Evolutionary conservation across 2,888 invertebrate genomes (phyloP).

Genomic region (Unio pictorum): DNA sequence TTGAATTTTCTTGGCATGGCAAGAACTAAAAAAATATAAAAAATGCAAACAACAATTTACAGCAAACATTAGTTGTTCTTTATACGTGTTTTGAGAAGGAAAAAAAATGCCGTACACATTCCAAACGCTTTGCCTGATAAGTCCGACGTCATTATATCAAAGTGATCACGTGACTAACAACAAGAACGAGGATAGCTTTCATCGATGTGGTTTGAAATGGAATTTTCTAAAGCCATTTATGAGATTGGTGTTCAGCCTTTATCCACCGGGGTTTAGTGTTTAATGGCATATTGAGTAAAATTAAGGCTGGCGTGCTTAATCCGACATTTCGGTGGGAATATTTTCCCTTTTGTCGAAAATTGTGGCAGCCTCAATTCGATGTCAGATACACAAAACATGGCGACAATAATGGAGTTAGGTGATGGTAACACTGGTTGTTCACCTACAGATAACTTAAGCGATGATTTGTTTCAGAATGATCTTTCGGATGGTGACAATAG

Average conservation of each 20-base stretch:
- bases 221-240: background rate
- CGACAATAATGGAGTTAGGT: conserved; percentile 20
- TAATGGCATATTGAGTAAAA: background rate
- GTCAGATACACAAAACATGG: conserved; percentile 28
- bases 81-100: too few species aligned
- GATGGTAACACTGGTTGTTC: conserved; percentile 24
- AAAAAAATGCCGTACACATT: too few species aligned
- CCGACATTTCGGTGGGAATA: conserved; percentile 31
- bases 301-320: conserved; percentile 40
- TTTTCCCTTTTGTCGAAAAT: conserved; percentile 29
- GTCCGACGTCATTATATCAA: too few species aligned
- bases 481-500: conserved; percentile 13
- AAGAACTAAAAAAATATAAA: too few species aligned
- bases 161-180: conserved; percentile 32
- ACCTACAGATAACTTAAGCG: conserved; percentile 15
- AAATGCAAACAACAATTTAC: too few species aligned
- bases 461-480: conserved; percentile 15
- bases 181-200: conserved; percentile 9
- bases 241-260: too few species aligned
- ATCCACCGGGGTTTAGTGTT: too few species aligned
- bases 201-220: conserved; percentile 3
- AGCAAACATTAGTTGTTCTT: too few species aligned
- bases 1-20: too few species aligned
- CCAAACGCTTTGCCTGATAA: too few species aligned
- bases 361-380: conserved; percentile 22